Base-by-base conservation (phyloP, 2,113 vertebrate species). In the Hyaena hyaena region DNA sequence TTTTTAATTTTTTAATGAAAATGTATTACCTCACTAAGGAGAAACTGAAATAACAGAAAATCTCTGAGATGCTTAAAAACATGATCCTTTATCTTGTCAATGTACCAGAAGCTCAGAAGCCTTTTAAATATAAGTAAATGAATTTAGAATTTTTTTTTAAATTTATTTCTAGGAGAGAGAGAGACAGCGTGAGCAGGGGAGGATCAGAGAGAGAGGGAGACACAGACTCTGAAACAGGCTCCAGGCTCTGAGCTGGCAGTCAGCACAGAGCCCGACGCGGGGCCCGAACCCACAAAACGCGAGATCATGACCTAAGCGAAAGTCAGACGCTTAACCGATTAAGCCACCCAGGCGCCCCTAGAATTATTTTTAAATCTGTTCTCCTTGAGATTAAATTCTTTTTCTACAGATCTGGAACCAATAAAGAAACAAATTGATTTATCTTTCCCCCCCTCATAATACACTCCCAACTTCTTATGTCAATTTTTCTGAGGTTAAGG, bases 1-100 rank as follows among this genome's bases (percentile, higher is more conserved):
- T 33, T 93, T 92, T 93, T 50, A 55, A 88, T n/a, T 85, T 86
- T 88, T 33, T 61, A 94, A 95, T 85, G 17, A 80, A 95, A 96
- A 95, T 26, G 5, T 79, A 76, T 73, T 74, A 71, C 15, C 23
- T 92, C 74, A 94, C 55, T 76, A 83, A 65, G 6, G 31, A 73
- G 24, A 95, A 93, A 88, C 2, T 63, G 50, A 73, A 93, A 81
- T 85, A 50, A 95, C 45, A 85, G 50, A 87, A 88, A 87, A 76
- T 66, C 48, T 87, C 48, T 55, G 65, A 73, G 14, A n/a, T 68
- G 4, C 65, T 84, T 96, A n/a, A 96, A 96, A 96, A 96, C 23
- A 1, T 33, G 26, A 96, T 81, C 10, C 10, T 65, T 55, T 93
- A 71, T 77, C 35, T 89, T 96, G 28, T 81, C 84, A 48, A 39